Evolutionary conservation across 2,113 vertebrate species (phyloP), one percentile per base, ranked within the genome.

Genomic region (Acrocephalus arundinaceus): DNA sequence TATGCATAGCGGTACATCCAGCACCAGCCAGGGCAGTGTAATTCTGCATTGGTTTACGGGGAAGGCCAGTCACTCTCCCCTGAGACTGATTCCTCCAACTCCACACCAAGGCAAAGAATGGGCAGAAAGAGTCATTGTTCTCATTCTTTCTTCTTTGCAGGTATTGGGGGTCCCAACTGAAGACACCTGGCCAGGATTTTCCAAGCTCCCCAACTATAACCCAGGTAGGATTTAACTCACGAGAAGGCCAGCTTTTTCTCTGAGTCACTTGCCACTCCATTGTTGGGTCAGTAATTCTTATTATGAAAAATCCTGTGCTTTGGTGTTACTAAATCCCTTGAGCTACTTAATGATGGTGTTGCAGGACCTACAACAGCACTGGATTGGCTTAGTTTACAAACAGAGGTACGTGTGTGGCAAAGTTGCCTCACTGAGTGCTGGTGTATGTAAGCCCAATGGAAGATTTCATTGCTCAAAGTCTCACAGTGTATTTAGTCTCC

Each of bases 141-240:
- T 94, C 90, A 87, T 27, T 86, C 71, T 55, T 79, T 94, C 48
- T 95, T 92, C 15, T 89, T 93, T 93, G 25, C 90, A 99, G 99
- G 98, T 99, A 10, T 71, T 99, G 83, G 98, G 98, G 7, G 89
- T 98, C 28, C 98, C 98, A 71, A 98, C 97, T 23, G 98, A 99
- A 85, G 98, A 98, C 43, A 98, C 72, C 28, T 99, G 99, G 99
- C 98, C 98, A 78, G 99, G 98, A 95, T 96, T 99, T 96, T 98
- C 98, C 73, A 98, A 97, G 70, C 97, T 99, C 59, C 98, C 98
- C 30, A 98, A 94, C 86, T 99, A 98, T 93, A 98, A 97, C 43
- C 97, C 98, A 98, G 98, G 99, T 99, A 96, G 89, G 82, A 75
- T 46, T 87, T 82, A 82, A 68, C 13, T 89, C 20, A 73, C 31